These are phyloP conservation scores for Orgyia antiqua DNA, from an alignment of 2,888 invertebrate genomes.

Conservation along the genomic window DNA sequence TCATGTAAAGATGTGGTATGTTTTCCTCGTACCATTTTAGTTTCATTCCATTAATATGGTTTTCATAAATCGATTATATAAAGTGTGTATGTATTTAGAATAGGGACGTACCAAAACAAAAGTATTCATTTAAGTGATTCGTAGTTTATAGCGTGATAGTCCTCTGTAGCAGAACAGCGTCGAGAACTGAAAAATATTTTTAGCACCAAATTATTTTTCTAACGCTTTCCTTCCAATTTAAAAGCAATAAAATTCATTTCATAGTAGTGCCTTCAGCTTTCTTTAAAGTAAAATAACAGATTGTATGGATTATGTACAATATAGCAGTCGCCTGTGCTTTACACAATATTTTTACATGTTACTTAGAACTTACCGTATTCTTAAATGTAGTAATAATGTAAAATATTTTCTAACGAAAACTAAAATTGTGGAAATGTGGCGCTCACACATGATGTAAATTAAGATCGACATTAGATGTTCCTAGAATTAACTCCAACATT, in stretches of 20 bases:
- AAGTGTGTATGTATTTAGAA: constrained; percentile 37
- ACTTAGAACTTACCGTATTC: constrained; percentile 65
- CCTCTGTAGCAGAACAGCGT: constrained; percentile 47
- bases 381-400: constrained; percentile 67
- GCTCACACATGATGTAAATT: constrained; percentile 61
- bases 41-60: constrained; percentile 50
- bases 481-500: constrained; percentile 58
- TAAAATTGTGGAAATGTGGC: constrained; percentile 57
- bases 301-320: constrained; percentile 48
- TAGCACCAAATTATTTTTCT: constrained; percentile 69
- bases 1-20: constrained; percentile 5
- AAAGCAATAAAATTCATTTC: constrained; percentile 70
- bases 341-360: constrained; percentile 74
- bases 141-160: constrained; percentile 50
- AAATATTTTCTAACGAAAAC: constrained; percentile 65
- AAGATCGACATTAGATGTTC: constrained; percentile 58
- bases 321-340: constrained; percentile 70
- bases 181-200: constrained; percentile 54
- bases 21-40: constrained; percentile 25
- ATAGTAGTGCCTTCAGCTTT: constrained; percentile 77
- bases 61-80: constrained; percentile 38
- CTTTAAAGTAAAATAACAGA: constrained; percentile 52
- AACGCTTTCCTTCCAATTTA: constrained; percentile 64
- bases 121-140: constrained; percentile 40
- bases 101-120: constrained; percentile 26